Base-by-base conservation (phyloP, 1,140 invertebrate species). In the Harlomillsia oculata region DNA sequence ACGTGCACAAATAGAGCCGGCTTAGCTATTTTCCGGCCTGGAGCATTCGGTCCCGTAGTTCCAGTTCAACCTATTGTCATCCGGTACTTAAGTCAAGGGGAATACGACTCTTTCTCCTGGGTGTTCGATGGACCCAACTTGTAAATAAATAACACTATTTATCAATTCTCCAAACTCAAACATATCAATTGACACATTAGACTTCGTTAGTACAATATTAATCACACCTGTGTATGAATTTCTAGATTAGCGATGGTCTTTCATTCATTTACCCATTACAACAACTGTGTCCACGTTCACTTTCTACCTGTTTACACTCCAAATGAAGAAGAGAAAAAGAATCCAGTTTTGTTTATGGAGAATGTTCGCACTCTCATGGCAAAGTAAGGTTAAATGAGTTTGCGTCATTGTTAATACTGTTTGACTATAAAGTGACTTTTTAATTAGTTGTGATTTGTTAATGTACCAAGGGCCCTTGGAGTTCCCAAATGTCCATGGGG, bases 71-170 rank as follows among this genome's bases (percentile, higher is more conserved):
- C 93, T 1, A 89, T 96, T 6, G 83, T 89, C 61, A 83, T 97
- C 45, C 78, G 86, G 46, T 97, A 96, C 72, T 88, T 87, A 0
- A 96, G 96, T 69, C n/a, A n/a, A n/a, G n/a, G n/a, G n/a, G 85
- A 84, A 68, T 75, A 86, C 64, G 90, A 97, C 69, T 93, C 90
- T 3, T 82, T 92, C 34, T 93, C 91, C 0, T 97, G 93, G 93
- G 97, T 92, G 4, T 97, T 93, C 92, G 89, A 95, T 74, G 92
- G 93, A 53, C 89, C 91, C 58, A 86, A 87, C 74, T 87, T 87
- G 89, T 94, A 77, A 87, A 87, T 84, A 40, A 59, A 9, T 51
- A 36, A 23, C 44, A 21, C 26, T 3, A 43, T 23, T 18, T 20
- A 43, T 43, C 34, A 48, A 26, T 52, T 25, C 16, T 36, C 18